Evolutionary conservation across 2,797 vertebrate species (phyloP).

Genomic region (Tenualosa thibaudeaui): DNA sequence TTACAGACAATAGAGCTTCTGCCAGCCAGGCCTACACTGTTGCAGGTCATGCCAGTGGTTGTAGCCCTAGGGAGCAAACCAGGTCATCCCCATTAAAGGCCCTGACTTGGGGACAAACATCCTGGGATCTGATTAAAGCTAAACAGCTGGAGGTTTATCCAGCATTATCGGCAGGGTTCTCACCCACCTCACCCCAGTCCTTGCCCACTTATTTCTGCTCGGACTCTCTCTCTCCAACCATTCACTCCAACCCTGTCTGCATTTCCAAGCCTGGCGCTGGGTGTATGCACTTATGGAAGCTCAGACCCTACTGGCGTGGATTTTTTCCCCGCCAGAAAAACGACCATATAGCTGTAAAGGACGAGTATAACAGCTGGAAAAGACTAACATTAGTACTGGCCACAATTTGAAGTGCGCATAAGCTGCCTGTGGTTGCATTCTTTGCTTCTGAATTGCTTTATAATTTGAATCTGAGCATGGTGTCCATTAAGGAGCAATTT

Average conservation of each 20-base stretch:
- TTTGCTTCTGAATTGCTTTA: neutral
- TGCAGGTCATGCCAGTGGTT: neutral
- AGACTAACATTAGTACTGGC: neutral
- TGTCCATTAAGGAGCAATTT: neutral
- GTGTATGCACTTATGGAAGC: neutral
- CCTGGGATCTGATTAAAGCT: constrained; percentile 68
- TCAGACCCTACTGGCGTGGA: neutral
- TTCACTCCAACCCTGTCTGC: neutral
- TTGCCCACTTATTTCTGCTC: neutral
- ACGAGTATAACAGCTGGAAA: neutral
- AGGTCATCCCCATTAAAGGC: constrained; percentile 55
- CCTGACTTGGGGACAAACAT: constrained; percentile 59
- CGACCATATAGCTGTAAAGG: neutral
- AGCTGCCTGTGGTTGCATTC: neutral
- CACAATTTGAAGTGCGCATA: neutral
- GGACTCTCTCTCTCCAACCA: neutral
- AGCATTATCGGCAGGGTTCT: constrained; percentile 62
- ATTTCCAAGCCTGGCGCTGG: neutral
- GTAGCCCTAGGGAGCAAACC: constrained; percentile 37
- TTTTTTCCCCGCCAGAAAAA: neutral
- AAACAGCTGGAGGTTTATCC: constrained; percentile 71
- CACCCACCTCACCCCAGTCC: constrained; percentile 47
- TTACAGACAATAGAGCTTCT: neutral
- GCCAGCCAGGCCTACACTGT: neutral
- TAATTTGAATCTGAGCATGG: neutral